Evolutionary conservation across 2,888 invertebrate genomes (phyloP).

Genomic region (Eupithecia tripunctaria): DNA sequence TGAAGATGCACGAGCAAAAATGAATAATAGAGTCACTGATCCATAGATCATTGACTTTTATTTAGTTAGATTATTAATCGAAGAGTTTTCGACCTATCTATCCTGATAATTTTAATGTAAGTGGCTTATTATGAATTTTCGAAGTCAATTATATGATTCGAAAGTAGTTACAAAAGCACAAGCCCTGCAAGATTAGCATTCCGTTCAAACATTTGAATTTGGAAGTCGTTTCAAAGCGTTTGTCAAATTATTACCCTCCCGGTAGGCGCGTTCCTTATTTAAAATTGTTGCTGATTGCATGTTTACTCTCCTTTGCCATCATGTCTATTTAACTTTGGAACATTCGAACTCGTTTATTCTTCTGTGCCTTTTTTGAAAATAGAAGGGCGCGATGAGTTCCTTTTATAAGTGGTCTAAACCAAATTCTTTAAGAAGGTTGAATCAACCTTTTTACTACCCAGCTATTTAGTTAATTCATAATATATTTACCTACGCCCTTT

Average conservation of each 20-base stretch:
- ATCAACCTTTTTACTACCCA: neutral
- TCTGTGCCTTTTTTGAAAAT: conserved; percentile 18
- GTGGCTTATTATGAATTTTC: neutral
- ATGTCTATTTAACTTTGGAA: conserved; percentile 70
- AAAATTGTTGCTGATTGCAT: conserved; percentile 81
- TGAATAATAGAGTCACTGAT: neutral
- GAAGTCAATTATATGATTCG: conserved; percentile 25
- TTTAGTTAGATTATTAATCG: neutral
- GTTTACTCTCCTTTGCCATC: conserved; percentile 74
- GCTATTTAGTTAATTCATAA: neutral
- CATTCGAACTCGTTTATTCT: conserved; percentile 27
- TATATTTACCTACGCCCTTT: neutral
- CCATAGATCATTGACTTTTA: too few species aligned
- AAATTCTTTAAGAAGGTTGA: neutral
- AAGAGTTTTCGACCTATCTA: too few species aligned
- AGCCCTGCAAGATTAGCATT: conserved; percentile 44
- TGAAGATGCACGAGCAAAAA: neutral
- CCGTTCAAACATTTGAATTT: conserved; percentile 43
- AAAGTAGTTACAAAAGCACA: conserved; percentile 7
- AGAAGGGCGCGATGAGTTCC: neutral
- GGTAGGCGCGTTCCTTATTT: conserved; percentile 67
- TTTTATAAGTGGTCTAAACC: neutral
- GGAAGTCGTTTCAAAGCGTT: conserved; percentile 47
- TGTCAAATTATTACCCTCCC: conserved; percentile 46
- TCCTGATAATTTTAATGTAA: neutral